Evolutionary conservation across 2,888 invertebrate genomes (phyloP).

Genomic region (Pyrrhia umbra): DNA sequence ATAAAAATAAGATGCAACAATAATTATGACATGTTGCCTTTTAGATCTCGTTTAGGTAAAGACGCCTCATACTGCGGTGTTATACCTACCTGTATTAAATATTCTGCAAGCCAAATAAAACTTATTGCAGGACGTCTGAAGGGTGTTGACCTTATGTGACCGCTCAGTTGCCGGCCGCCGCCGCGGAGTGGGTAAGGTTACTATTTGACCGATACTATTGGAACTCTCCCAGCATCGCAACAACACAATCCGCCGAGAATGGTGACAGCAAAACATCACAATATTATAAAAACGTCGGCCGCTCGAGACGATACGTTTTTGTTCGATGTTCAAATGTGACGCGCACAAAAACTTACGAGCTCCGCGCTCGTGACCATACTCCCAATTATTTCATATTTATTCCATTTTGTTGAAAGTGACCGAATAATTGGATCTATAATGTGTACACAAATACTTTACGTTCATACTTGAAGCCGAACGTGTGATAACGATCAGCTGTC

Average conservation of each 20-base stretch:
- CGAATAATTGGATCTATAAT: slow-evolving; percentile 46
- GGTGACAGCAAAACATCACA: slow-evolving; percentile 49
- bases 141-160: background rate
- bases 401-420: slow-evolving; percentile 39
- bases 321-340: slow-evolving; percentile 12
- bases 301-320: slow-evolving; percentile 23
- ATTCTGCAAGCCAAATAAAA: background rate
- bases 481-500: slow-evolving; percentile 35
- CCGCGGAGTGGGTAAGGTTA: background rate
- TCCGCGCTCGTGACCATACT: slow-evolving; percentile 13
- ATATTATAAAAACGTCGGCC: slow-evolving; percentile 33
- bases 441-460: slow-evolving; percentile 23
- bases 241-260: slow-evolving; percentile 42
- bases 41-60: background rate
- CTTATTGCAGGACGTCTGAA: background rate
- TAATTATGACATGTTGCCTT: background rate
- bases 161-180: background rate
- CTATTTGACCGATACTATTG: slow-evolving; percentile 27
- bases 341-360: slow-evolving; percentile 27
- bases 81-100: no score
- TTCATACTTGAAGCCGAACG: slow-evolving; percentile 16
- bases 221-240: slow-evolving; percentile 31
- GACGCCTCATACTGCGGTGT: no score
- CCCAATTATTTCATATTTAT: slow-evolving; percentile 54
- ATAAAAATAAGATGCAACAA: no score